phyloP scores from a whole-genome alignment of 1,140 invertebrate genomes.

The Oreohelix idahoensis region DNA sequence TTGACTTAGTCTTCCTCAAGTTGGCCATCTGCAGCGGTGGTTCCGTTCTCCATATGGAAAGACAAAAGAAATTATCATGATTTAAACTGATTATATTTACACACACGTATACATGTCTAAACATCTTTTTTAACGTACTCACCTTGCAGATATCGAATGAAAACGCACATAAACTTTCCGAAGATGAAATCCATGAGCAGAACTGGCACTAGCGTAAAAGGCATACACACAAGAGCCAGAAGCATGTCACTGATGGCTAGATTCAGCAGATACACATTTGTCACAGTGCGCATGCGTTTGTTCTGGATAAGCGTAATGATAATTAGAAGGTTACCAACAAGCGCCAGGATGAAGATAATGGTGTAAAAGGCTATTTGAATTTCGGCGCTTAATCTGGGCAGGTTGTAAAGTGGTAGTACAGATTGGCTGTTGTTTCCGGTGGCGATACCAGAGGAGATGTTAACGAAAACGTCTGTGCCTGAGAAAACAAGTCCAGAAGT shows the following conservation, averaged over 20 bases:
- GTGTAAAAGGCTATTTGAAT: slow-evolving; percentile 81
- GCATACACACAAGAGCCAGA: slow-evolving; percentile 89
- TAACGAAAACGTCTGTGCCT: not conserved
- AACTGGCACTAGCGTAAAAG: slow-evolving; percentile 88
- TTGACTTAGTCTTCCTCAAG: too few relatives aligned
- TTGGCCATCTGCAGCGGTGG: too few relatives aligned
- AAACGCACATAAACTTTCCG: slow-evolving; percentile 84
- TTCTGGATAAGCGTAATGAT: slow-evolving; percentile 86
- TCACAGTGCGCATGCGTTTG: slow-evolving; percentile 88
- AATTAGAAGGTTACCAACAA: slow-evolving; percentile 86
- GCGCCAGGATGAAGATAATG: slow-evolving; percentile 84
- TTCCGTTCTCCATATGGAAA: too few relatives aligned
- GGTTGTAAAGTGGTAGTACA: not conserved
- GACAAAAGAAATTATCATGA: too few relatives aligned
- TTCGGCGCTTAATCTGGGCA: slow-evolving; percentile 41
- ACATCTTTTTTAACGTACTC: too few relatives aligned
- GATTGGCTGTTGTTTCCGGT: not conserved
- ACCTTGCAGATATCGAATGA: slow-evolving; percentile 85
- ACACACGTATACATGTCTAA: too few relatives aligned
- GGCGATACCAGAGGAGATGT: not conserved
- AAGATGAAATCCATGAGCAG: slow-evolving; percentile 88
- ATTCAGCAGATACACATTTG: slow-evolving; percentile 89
- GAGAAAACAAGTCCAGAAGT: not conserved
- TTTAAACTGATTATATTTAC: too few relatives aligned
- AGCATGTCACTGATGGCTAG: slow-evolving; percentile 82